Evolutionary conservation across 2,113 vertebrate genomes (phyloP).

Genomic region (Myodes glareolus): DNA sequence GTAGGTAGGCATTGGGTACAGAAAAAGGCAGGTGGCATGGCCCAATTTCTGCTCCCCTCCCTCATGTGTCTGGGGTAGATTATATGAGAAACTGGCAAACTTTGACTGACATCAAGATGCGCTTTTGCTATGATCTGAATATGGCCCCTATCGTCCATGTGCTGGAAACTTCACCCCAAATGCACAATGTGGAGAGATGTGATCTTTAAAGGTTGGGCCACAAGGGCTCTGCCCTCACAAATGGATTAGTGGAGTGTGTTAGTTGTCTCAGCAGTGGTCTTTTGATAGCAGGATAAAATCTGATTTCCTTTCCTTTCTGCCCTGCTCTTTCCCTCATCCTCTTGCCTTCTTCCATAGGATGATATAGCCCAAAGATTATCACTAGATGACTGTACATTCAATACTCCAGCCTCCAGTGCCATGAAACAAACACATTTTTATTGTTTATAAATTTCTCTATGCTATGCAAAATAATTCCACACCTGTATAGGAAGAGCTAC

Average conservation of each 20-base stretch:
- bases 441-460: background rate
- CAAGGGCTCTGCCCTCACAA: background rate
- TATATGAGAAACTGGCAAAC: background rate
- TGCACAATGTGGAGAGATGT: background rate
- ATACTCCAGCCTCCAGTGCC: background rate
- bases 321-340: background rate
- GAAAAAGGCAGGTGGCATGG: background rate
- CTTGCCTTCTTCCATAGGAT: background rate
- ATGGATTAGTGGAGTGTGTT: background rate
- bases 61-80: background rate
- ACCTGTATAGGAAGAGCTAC: background rate
- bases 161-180: background rate
- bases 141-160: background rate
- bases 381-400: background rate
- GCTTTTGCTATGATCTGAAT: background rate
- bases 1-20: accelerated
- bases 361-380: background rate
- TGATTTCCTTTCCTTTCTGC: background rate
- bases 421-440: background rate
- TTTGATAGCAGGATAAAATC: background rate
- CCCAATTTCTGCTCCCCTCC: background rate
- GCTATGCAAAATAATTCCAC: background rate
- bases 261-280: background rate
- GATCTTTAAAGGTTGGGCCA: background rate
- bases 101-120: background rate